Percentiles rank a stretch among this genome's conserved stretches.
Conservation (phyloP, 1,140 invertebrate species). For the Orchestia grillus region DNA sequence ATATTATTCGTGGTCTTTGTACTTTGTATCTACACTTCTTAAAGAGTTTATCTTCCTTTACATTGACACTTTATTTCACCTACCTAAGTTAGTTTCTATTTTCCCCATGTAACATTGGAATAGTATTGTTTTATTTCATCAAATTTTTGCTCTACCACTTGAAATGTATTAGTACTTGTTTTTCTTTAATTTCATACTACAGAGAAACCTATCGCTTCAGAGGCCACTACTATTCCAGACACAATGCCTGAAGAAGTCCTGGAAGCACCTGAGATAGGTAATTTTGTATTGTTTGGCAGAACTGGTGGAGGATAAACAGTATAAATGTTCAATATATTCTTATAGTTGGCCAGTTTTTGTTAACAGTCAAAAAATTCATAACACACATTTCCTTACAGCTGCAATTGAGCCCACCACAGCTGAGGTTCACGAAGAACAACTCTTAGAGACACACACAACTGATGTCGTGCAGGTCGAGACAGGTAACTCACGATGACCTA, state of each 20-base stretch:
- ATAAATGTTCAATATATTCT: not conserved
- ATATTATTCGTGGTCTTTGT: not conserved
- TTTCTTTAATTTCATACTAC: not conserved
- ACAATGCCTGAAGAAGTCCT: not conserved
- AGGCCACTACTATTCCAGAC: not conserved
- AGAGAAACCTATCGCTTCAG: not conserved
- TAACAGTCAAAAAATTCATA: not conserved
- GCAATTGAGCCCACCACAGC: not conserved
- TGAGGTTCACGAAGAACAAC: constrained; percentile 7
- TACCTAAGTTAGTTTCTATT: not conserved
- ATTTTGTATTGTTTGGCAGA: not conserved
- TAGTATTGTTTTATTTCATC: not conserved
- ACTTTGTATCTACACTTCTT: not conserved
- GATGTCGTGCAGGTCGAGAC: not conserved
- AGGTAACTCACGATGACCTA: not conserved
- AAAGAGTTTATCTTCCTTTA: not conserved
- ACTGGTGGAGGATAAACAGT: not conserved
- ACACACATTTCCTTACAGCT: not conserved
- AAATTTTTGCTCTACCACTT: not conserved
- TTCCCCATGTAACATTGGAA: no score
- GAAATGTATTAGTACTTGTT: not conserved
- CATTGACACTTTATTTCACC: not conserved
- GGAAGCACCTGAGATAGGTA: not conserved
- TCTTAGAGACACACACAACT: not conserved
- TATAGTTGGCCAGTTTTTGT: not conserved